Percentiles rank a stretch among this genome's conserved stretches.
These are phyloP conservation scores for Andrena haemorrhoa DNA, from an alignment of 2,888 invertebrate genomes.

Conservation along the genomic window DNA sequence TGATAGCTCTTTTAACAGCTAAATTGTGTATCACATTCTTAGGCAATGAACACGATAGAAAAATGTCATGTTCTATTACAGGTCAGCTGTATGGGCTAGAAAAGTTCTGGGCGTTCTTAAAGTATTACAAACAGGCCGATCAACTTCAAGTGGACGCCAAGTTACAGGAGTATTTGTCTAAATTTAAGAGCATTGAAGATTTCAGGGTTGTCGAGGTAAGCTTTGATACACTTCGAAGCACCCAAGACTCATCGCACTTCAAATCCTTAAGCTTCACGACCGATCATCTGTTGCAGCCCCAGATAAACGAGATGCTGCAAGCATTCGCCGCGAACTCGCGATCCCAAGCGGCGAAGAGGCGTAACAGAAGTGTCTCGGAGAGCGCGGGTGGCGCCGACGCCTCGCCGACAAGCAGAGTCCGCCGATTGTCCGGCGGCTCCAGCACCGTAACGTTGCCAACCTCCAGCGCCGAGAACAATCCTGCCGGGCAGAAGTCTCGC, in stretches of 20 bases:
- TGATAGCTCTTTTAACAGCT: constrained; percentile 16
- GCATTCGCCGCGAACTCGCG: constrained; percentile 85
- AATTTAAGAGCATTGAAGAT: constrained; percentile 95
- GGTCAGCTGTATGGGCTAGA: constrained; percentile 99
- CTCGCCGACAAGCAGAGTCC: constrained; percentile 77
- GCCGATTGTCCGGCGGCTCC: constrained; percentile 83
- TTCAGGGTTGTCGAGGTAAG: constrained; percentile 92
- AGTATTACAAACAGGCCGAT: constrained; percentile 95
- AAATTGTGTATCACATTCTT: not conserved
- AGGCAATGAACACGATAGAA: not conserved
- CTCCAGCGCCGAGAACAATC: constrained; percentile 60
- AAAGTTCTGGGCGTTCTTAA: constrained; percentile 99
- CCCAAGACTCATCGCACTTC: too few relatives aligned
- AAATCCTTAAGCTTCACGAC: not conserved
- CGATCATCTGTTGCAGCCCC: constrained; percentile 85
- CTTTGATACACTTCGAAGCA: too few relatives aligned
- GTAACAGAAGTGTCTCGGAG: constrained; percentile 90
- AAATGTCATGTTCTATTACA: constrained; percentile 78
- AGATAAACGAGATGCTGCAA: constrained; percentile 87
- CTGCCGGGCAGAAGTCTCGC: constrained; percentile 71
- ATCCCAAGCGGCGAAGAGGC: constrained; percentile 85
- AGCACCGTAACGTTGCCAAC: constrained; percentile 79
- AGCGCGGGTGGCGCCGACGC: constrained; percentile 85
- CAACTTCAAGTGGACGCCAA: constrained; percentile 91
- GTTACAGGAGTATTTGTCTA: constrained; percentile 90